A percentile compares a stretch with the other conserved stretches of the same genome.
Conservation (phyloP, 2,888 invertebrate genomes). For the Taphrorychus bicolor region DNA sequence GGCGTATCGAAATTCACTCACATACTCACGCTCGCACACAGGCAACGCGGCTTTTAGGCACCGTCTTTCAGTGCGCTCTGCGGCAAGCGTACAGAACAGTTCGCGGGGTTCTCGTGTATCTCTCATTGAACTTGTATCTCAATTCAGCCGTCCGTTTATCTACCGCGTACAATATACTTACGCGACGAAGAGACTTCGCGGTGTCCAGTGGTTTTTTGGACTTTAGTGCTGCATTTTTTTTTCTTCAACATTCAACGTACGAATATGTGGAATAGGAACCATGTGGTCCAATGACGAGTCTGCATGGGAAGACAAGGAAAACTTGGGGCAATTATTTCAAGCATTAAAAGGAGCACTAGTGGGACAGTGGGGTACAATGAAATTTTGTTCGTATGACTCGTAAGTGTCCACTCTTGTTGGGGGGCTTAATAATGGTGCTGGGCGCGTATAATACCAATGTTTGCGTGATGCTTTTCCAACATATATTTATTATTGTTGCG, state of each 20-base stretch:
- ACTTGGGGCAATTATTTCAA: slow-evolving; percentile 40
- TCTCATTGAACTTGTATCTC: background rate
- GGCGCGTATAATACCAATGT: slow-evolving; percentile 4
- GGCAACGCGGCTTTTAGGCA: background rate
- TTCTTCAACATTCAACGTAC: slow-evolving; percentile 8
- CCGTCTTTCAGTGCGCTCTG: slow-evolving; percentile 38
- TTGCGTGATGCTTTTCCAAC: slow-evolving; percentile 16
- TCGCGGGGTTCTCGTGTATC: slow-evolving; percentile 7
- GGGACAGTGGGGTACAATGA: slow-evolving; percentile 42
- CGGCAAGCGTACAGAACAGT: slow-evolving; percentile 35
- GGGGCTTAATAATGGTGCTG: slow-evolving; percentile 6
- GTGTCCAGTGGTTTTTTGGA: background rate
- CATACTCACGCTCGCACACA: background rate
- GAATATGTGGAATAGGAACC: slow-evolving; percentile 35
- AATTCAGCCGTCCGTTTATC: background rate
- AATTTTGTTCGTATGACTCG: slow-evolving; percentile 42
- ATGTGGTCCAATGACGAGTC: slow-evolving; percentile 38
- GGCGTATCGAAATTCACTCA: slow-evolving; percentile 12
- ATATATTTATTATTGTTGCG: slow-evolving; percentile 18
- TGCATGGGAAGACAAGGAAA: slow-evolving; percentile 39
- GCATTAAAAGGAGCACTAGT: slow-evolving; percentile 38
- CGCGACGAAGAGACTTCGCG: background rate
- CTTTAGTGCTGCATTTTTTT: slow-evolving; percentile 4
- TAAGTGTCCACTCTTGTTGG: slow-evolving; percentile 32
- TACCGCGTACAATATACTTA: background rate